These are phyloP conservation scores for Cynocephalus volans DNA, from an alignment of 2,113 vertebrate species.

Conservation along the genomic window DNA sequence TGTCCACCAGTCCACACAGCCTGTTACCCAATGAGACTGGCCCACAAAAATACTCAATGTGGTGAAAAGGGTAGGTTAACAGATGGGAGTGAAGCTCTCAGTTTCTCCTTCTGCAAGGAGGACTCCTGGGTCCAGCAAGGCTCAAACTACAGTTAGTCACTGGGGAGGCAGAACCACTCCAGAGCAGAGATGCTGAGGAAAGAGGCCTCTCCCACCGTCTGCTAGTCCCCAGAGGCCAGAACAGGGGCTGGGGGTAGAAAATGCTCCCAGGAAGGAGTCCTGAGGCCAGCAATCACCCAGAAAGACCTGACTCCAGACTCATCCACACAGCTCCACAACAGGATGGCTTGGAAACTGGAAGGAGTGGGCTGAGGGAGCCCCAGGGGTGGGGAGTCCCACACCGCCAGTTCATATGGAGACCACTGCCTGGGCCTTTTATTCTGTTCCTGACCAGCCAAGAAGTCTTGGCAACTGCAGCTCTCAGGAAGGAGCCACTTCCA, in stretches of 20 bases:
- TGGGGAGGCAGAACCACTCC: not conserved
- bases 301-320: not conserved
- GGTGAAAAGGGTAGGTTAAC: rapidly evolving
- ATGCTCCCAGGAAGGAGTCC: not conserved
- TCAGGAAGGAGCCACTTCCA: not conserved
- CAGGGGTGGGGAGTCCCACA: not conserved
- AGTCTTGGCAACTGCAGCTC: not conserved
- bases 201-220: not conserved
- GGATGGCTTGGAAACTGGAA: not conserved
- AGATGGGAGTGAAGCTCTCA: not conserved
- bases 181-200: not conserved
- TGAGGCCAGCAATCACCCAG: not conserved
- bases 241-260: not conserved
- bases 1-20: not conserved
- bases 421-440: not conserved
- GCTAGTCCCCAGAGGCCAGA: not conserved
- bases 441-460: not conserved
- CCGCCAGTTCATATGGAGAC: no score
- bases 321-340: not conserved
- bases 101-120: not conserved
- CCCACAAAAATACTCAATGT: not conserved
- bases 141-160: not conserved
- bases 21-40: not conserved
- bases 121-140: not conserved
- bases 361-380: no score